Evolutionary conservation across 2,888 invertebrate species (phyloP), one percentile per base, ranked within the genome.

Genomic region (Leucoptera coffeella): DNA sequence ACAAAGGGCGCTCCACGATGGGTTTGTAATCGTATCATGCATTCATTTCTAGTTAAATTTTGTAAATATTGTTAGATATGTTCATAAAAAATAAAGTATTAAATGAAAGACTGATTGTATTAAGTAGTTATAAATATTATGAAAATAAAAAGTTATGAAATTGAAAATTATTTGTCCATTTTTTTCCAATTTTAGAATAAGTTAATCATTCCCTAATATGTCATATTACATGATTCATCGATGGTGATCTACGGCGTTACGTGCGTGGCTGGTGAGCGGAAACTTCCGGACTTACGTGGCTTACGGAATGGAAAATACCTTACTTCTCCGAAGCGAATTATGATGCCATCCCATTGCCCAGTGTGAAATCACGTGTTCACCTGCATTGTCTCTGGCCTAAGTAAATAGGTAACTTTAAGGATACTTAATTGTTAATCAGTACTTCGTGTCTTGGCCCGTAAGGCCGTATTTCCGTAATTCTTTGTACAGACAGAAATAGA

Each of bases 1-100:
- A 78, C 78, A 78, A 78, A 46, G 78, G 75, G 43, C 73, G 52
- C 45, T 74, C 65, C 45, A 73, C 59, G 53, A 61, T 78, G 74
- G 55, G 75, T 76, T 53, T 72, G 74, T 47, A 67, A 73, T 53
- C 61, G 74, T 52, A 73, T 69, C 56, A 67, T 72, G 50, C 71
- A 72, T 57, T 64, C 62, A 41, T 50, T 41, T 39, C 30, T 53
- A 50, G 50, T 43, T 33, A 44, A 35, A 42, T 30, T 29, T 35
- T 44, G 38, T 45, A 41, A 41, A 38, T 40, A 31, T 17, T n/a
- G n/a, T n/a, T n/a, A n/a, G n/a, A n/a, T n/a, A 51, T 52, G 48
- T 55, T 47, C 37, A 35, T 30, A 33, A 46, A 53, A 56, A 48
- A 54, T 53, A 41, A 46, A 52, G 60, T 65, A 64, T 62, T 49